phyloP scores from a whole-genome alignment of 2,888 invertebrate genomes.

The Cephus runcator region DNA sequence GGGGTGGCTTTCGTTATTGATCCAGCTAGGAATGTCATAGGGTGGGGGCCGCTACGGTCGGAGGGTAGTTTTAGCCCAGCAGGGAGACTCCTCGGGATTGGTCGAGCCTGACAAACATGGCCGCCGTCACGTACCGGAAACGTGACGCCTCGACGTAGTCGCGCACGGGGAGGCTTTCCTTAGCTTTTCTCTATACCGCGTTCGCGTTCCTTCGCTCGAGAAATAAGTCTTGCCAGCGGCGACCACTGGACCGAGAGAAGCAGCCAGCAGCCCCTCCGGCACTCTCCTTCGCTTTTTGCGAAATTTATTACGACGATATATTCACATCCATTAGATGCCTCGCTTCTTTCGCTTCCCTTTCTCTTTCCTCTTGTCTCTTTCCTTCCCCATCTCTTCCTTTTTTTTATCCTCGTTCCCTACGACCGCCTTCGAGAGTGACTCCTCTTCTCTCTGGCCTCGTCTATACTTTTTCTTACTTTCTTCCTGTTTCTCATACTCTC shows the following conservation, averaged over 20 bases:
- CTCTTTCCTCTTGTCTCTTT: slow-evolving; percentile 22
- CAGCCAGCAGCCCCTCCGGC: slow-evolving; percentile 24
- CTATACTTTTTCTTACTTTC: not conserved
- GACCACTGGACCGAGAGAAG: slow-evolving; percentile 27
- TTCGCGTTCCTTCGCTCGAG: slow-evolving; percentile 23
- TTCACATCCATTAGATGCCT: slow-evolving; percentile 65
- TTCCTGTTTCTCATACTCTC: not conserved
- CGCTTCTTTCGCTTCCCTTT: slow-evolving; percentile 44
- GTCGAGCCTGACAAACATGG: slow-evolving; percentile 55
- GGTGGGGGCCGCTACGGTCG: slow-evolving; percentile 51
- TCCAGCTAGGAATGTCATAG: slow-evolving; percentile 41
- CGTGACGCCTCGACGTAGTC: slow-evolving; percentile 49
- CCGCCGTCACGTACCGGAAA: slow-evolving; percentile 58
- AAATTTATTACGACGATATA: slow-evolving; percentile 65
- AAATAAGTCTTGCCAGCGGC: slow-evolving; percentile 40
- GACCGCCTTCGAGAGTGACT: not conserved
- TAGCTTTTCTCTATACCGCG: slow-evolving; percentile 23
- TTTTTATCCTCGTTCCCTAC: not conserved
- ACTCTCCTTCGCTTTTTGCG: slow-evolving; percentile 53
- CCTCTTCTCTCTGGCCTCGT: slow-evolving; percentile 5
- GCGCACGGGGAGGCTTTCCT: slow-evolving; percentile 31
- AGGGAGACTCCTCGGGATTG: slow-evolving; percentile 42
- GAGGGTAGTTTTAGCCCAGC: slow-evolving; percentile 1
- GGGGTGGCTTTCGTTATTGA: slow-evolving; percentile 54
- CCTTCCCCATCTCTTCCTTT: not conserved